Evolutionary conservation across 2,113 vertebrate species (phyloP).

Genomic region (Aspidoscelis tigris): DNA sequence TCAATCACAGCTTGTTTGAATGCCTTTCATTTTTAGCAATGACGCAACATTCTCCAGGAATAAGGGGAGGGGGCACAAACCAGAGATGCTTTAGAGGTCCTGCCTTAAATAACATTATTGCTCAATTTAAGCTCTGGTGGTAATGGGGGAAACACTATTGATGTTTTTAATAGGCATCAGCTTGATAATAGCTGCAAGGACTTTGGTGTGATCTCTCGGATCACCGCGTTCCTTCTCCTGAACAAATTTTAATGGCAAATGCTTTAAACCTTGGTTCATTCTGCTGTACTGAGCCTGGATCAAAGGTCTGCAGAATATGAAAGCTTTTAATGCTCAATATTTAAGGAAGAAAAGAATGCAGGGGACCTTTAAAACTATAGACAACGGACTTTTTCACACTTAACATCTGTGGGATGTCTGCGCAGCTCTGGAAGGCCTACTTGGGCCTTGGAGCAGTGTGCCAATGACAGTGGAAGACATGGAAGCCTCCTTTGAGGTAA

Average conservation of each 20-base stretch:
- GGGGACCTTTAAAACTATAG: background rate
- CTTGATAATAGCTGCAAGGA: constrained; percentile 75
- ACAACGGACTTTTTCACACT: no score
- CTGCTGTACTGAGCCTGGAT: constrained; percentile 46
- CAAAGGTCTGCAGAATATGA: constrained; percentile 55
- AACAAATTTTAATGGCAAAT: constrained; percentile 68
- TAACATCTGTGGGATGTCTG: no score
- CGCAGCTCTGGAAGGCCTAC: no score
- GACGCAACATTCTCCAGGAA: constrained; percentile 71
- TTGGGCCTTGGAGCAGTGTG: no score
- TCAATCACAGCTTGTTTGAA: constrained; percentile 80
- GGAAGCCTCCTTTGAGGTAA: no score
- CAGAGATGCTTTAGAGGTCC: constrained; percentile 73
- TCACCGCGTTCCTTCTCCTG: constrained; percentile 69
- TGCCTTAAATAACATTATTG: constrained; percentile 78
- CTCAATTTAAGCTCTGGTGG: constrained; percentile 76
- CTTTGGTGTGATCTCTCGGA: constrained; percentile 48
- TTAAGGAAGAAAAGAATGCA: background rate
- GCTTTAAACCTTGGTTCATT: constrained; percentile 62
- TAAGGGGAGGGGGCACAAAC: background rate
- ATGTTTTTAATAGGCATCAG: constrained; percentile 80
- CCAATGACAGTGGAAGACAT: no score
- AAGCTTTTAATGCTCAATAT: constrained; percentile 53
- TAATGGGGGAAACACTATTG: constrained; percentile 71
- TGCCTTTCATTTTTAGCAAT: constrained; percentile 81